Base-by-base conservation (phyloP, 2,888 invertebrate species). In the Monoplex corrugatus region DNA sequence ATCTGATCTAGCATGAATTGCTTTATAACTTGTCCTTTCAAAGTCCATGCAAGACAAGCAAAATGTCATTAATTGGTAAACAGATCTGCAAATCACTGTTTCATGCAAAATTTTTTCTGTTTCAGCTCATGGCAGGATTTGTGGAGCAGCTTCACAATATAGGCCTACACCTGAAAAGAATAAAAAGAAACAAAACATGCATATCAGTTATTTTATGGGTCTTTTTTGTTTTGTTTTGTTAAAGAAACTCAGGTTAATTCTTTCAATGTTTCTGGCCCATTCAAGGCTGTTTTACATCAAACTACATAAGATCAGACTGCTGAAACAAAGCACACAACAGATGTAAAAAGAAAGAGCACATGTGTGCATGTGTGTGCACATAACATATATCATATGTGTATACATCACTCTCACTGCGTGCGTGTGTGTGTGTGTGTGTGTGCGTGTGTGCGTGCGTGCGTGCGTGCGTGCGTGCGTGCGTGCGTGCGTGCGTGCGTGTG, bases 391-490 rank as follows among this genome's bases (percentile, higher is more conserved):
- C 3, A 23, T 40, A 16, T 78, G 3, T 38, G 40, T 78, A 0
- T 50, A 45, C 40, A 28, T 2, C 3, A 3, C 43, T 43, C 5
- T 32, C 44, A 44, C 5, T 82, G 82, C 43, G 82, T 82, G 82
- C 43, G 82, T 82, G 82, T 43, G 82, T 82, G 82, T 43, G 82
- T 82, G 82, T 38, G 86, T 57, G 63, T 68, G 86, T 38, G 63
- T 5, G 84, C 35, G 84, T 32, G 84, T 63, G 63, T 68, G 57
- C 40, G 68, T 86, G 68, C 68, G 86, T 86, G 63, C 19, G 86
- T 32, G 86, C 68, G 86, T 86, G 86, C 68, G 35, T 86, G 40
- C 68, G 86, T 68, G 86, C n/a, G 68, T 38, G 86, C 35, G 57
- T 23, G 86, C 8, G 85, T 50, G 50, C 19, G 57, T 32, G 35